Evolutionary conservation across 1,140 invertebrate species (phyloP), one percentile per base, ranked within the genome.

Genomic region (Ericerus pela): DNA sequence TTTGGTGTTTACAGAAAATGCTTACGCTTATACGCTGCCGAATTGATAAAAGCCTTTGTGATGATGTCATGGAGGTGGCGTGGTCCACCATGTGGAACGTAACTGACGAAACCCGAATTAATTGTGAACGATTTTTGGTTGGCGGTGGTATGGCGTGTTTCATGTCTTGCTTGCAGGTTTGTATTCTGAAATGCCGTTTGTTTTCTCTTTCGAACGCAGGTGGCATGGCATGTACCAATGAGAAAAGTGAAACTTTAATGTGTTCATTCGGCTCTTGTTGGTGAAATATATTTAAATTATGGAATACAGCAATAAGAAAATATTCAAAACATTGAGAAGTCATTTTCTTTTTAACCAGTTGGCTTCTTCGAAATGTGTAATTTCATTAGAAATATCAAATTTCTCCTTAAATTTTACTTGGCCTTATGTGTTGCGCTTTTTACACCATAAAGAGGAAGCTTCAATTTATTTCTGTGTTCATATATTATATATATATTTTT

Each of bases 1-100:
- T n/a, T 8, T 33, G 8, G 8, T 47, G 57, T 58, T 72, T 77
- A 14, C 69, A 90, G 81, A 88, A 80, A 70, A 93, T 96, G 89
- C 68, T 94, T 33, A 75, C 77, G 57, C 71, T 95, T 54, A 91
- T 95, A 51, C 75, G 80, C 55, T 80, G 85, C 62, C 76, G 88
- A 41, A 71, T 93, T 29, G 73, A 78, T 12, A 73, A 78, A 36
- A 72, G 76, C 33, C 69, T 83, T 18, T 96, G 90, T 69, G 94
- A 97, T 69, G 92, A 96, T 70, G 87, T 96, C 1, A 78, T 98
- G 70, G 93, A 97, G 73, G 88, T 95, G 14, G 88, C 92, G 5
- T 98, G 95, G 95, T 96, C 91, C 57, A 93, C 90, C 2, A 86
- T 98, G 84, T 91, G 86, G 88, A 97, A 98, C 73, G 90, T 96